Base-by-base conservation (phyloP, 2,888 invertebrate species). In the Eutolmus rufibarbis region DNA sequence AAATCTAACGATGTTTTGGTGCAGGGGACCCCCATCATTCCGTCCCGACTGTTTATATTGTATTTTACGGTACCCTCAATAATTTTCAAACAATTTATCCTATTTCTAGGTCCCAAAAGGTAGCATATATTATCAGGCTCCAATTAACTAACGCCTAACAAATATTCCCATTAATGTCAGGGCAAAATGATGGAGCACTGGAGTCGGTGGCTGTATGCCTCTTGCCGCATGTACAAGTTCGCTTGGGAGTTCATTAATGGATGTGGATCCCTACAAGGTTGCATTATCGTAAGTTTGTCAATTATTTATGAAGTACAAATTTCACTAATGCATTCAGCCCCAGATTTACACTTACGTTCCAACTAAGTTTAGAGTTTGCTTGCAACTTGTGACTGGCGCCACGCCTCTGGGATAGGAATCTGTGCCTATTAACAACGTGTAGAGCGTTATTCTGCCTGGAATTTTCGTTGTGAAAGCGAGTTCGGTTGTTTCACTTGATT, bases 231-330 rank as follows among this genome's bases (percentile, higher is more conserved):
- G 43, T 76, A 43, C 86, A 76, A 74, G 81, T 51, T 56, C 43
- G 31, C 56, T 14, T 51, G 74, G 76, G 46, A 74, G 76, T 76
- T 86, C 86, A 86, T 86, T 86, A 86, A 74, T 86, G 86, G 74
- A 86, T 86, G 28, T 74, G 74, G 76, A 74, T 86, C 86, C 43
- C 51, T 28, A 76, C 46, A 74, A 86, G 46, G 76, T 86, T 76
- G 74, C 86, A 76, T 86, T 86, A 86, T 86, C 86, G 86, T 86
- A 86, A 86, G 86, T 86, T 86, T 86, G 86, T 86, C 86, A 86
- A 86, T 86, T 86, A 86, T 86, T 86, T 86, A 86, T 86, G 86
- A 86, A 86, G 76, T 74, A 86, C 86, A 74, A 86, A 86, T 86
- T 76, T 86, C 86, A 86, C 86, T 86, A 86, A 86, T 86, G 86